Evolutionary conservation across 2,797 vertebrate genomes (phyloP), one percentile per base, ranked within the genome.

Genomic region (Eremophila alpestris): DNA sequence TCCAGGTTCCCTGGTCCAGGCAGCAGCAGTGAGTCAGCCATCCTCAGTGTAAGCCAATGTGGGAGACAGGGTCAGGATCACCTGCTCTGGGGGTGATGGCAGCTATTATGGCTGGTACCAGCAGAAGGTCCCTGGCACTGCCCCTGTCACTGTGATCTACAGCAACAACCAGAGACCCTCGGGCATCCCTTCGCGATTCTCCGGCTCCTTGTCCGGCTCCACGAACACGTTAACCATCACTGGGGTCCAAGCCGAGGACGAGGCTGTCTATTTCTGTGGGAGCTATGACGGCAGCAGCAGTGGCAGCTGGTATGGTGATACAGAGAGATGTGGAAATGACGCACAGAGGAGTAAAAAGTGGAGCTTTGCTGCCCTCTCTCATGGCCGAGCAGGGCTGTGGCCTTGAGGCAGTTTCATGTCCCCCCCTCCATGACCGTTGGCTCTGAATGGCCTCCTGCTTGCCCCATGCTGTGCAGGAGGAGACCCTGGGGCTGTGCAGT

Each of bases 121-220:
- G 82, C 60, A 67, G 70, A 84, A 65, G 22, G 32, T 43, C 17
- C 38, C 60, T 10, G 70, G 82, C 54, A 52, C 0, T 45, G 62
- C 0, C n/a, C 46, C 54, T 85, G 29, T 85, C 82, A 76, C 82
- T 45, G 38, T 76, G 83, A 85, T 60, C 63, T 59, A 59, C 2
- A 0, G 0, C 1, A 7, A 13, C 4, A 7, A 0, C 62, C 32
- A 19, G 0, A 75, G 62, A 75, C 62, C 71, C 71, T 75, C 54
- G 6, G 27, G 2, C 71, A 76, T 85, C 82, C 54, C 62, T 76
- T 84, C 13, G 0, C 5, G 19, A n/a, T 68, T 85, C 71, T 68
- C 71, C 0, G 40, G 62, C 13, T 45, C 71, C n/a, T 0, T 0
- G 0, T 59, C 46, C 0, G 4, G 82, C 54, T 9, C 22, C 71